Conservation (phyloP, 2,888 invertebrate species). For the Schrankia costaestrigalis region DNA sequence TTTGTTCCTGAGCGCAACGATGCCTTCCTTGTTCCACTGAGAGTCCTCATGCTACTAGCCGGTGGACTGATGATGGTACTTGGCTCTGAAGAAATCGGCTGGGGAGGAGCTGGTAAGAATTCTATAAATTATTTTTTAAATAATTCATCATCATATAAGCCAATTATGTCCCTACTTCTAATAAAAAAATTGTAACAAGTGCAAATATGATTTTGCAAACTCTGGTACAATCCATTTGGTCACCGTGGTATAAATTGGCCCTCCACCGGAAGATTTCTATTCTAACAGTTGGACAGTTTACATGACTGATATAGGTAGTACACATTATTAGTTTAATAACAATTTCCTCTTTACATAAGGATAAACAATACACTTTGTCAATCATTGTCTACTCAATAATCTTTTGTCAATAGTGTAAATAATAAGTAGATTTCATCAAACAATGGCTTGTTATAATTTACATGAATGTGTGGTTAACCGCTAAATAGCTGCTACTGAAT, state of each 20-base stretch:
- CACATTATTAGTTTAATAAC: too few relatives aligned
- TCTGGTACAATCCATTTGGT: too few relatives aligned
- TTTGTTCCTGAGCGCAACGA: constrained; percentile 92
- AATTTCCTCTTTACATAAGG: too few relatives aligned
- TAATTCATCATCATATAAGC: not conserved
- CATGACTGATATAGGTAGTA: too few relatives aligned
- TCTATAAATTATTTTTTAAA: not conserved
- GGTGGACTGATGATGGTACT: constrained; percentile 93
- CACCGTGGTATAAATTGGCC: too few relatives aligned
- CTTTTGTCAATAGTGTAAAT: too few relatives aligned
- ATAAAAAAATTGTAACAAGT: not conserved
- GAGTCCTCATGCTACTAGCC: constrained; percentile 88
- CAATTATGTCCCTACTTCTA: not conserved
- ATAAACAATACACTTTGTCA: too few relatives aligned
- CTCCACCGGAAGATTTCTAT: too few relatives aligned
- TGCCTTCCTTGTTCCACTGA: constrained; percentile 88
- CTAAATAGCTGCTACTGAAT: too few relatives aligned
- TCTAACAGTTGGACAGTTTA: too few relatives aligned
- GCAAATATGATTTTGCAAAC: too few relatives aligned
- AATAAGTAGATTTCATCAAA: constrained; percentile 49
- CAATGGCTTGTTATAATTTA: constrained; percentile 52
- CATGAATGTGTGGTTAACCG: constrained; percentile 32
- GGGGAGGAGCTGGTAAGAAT: constrained; percentile 80
- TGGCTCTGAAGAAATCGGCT: constrained; percentile 90
- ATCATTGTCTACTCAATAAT: too few relatives aligned